phyloP scores from a whole-genome alignment of 2,113 vertebrate species.

The Candoia aspera region DNA sequence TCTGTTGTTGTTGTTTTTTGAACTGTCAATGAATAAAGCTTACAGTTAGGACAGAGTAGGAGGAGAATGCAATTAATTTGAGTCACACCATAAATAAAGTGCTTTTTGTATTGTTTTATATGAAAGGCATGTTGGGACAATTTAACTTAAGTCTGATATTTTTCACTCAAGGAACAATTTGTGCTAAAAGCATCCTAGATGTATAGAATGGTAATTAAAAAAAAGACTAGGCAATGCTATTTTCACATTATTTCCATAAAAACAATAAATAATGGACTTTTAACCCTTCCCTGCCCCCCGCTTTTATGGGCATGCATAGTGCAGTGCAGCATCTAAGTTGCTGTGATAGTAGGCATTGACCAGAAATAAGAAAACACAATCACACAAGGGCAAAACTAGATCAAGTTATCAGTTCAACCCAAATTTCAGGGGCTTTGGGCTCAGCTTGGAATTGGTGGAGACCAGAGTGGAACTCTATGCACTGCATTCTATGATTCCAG shows the following conservation, averaged over 20 bases:
- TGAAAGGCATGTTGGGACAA: constrained; percentile 34
- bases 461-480: neutral
- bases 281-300: neutral
- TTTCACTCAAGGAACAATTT: neutral
- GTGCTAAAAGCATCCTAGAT: constrained; percentile 25
- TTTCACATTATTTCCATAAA: constrained; percentile 7
- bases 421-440: neutral
- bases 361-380: neutral
- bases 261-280: neutral
- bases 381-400: neutral
- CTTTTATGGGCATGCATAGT: neutral
- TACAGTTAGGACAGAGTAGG: constrained; percentile 46
- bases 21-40: constrained; percentile 30
- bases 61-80: constrained; percentile 46
- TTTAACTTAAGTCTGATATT: constrained; percentile 44
- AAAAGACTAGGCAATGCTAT: neutral
- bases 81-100: constrained; percentile 41
- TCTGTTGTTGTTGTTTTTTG: constrained; percentile 41
- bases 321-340: neutral
- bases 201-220: constrained; percentile 40
- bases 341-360: neutral
- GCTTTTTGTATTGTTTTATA: constrained; percentile 29
- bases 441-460: neutral
- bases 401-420: neutral
- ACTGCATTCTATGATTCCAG: neutral